Evolutionary conservation across 2,113 vertebrate species (phyloP).

Genomic region (Egretta garzetta): DNA sequence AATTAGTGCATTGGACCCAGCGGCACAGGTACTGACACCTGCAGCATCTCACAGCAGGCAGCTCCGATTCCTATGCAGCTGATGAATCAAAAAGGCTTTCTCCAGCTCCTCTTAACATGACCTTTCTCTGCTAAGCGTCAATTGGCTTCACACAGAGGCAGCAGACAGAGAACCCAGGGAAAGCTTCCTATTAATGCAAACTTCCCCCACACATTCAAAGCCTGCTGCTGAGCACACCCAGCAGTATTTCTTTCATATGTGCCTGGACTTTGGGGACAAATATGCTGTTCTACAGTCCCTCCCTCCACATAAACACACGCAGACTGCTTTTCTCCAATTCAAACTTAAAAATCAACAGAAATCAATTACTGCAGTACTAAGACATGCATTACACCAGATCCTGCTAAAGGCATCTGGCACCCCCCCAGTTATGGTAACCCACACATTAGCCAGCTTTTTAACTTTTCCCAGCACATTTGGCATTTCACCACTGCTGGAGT

Average conservation of each 20-base stretch:
- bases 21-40: neutral
- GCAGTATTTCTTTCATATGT: neutral
- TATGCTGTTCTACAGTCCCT: neutral
- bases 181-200: neutral
- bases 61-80: fast-evolving
- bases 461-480: neutral
- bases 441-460: neutral
- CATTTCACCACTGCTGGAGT: neutral
- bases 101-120: neutral
- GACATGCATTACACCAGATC: neutral
- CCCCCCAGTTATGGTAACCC: neutral
- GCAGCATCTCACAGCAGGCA: neutral
- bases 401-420: neutral
- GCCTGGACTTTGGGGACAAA: neutral
- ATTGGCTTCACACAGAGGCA: neutral
- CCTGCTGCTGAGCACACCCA: neutral
- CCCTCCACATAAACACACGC: neutral
- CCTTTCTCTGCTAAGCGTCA: neutral
- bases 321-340: neutral
- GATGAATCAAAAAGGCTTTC: neutral
- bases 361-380: neutral
- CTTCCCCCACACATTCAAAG: neutral
- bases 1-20: neutral
- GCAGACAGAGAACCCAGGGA: neutral
- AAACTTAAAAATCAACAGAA: neutral